Evolutionary conservation across 2,113 vertebrate genomes (phyloP).

Genomic region (Amphiprion percula): DNA sequence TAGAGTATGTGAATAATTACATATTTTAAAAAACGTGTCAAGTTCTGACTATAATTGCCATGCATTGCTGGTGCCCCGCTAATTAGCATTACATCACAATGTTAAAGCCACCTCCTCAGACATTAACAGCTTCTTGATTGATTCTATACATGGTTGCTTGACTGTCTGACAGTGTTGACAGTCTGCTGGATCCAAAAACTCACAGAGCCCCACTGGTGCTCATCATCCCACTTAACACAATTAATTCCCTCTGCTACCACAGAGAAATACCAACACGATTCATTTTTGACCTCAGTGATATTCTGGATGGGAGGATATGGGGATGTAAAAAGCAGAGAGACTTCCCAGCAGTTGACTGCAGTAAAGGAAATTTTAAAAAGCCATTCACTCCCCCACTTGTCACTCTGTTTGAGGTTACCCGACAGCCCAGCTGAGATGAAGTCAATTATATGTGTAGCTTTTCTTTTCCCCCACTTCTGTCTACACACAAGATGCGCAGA

Average conservation of each 20-base stretch:
- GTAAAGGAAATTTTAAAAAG: conserved; percentile 12
- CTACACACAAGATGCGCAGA: conserved; percentile 8
- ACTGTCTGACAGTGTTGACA: conserved; percentile 31
- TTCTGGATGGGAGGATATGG: conserved; percentile 19
- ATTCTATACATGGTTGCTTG: conserved; percentile 27
- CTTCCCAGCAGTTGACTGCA: conserved; percentile 18
- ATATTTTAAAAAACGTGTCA: conserved; percentile 1
- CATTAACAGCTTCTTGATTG: conserved; percentile 27
- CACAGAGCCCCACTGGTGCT: conserved; percentile 55
- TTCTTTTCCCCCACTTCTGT: conserved; percentile 1
- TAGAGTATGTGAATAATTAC: background rate
- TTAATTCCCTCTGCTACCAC: conserved; percentile 46
- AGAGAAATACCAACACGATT: conserved; percentile 37
- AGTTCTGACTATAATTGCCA: conserved; percentile 4
- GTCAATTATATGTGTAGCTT: conserved; percentile 37
- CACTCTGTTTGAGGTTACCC: conserved; percentile 3
- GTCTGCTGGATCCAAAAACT: conserved; percentile 25
- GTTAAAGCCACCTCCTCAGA: conserved; percentile 31
- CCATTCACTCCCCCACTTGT: background rate
- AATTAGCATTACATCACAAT: conserved; percentile 43
- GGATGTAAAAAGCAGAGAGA: conserved; percentile 13
- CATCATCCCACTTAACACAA: conserved; percentile 56
- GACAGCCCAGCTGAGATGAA: conserved; percentile 29
- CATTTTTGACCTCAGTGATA: conserved; percentile 31
- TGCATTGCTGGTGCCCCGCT: conserved; percentile 12